These are phyloP conservation scores for Dunckerocampus dactyliophorus DNA, from an alignment of 2,113 vertebrate genomes.

Conservation along the genomic window DNA sequence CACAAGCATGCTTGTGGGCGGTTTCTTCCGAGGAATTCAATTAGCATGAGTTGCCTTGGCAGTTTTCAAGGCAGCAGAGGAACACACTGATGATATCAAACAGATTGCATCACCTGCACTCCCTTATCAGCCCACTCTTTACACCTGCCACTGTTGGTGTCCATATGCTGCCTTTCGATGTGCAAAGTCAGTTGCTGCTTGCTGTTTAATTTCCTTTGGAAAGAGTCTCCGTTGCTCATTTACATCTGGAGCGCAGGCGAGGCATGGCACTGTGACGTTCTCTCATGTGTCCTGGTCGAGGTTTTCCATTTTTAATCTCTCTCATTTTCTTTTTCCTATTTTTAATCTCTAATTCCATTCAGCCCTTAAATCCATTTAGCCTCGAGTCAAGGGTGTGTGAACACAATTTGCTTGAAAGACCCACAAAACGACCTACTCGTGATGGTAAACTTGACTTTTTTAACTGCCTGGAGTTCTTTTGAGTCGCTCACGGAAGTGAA, in stretches of 20 bases:
- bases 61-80: conserved; percentile 20
- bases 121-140: conserved; percentile 21
- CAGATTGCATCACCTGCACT: conserved; percentile 14
- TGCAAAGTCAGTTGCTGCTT: conserved; percentile 8
- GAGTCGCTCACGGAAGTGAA: no score
- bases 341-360: conserved; percentile 46
- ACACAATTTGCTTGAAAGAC: no score
- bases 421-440: no score
- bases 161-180: background rate
- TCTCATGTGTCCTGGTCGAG: conserved; percentile 32
- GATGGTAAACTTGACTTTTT: no score
- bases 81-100: conserved; percentile 3
- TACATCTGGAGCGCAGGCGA: conserved; percentile 33
- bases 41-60: conserved; percentile 48
- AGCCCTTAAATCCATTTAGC: conserved; percentile 47
- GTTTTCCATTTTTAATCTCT: conserved; percentile 48
- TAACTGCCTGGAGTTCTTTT: no score
- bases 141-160: conserved; percentile 24
- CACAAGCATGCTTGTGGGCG: conserved; percentile 8
- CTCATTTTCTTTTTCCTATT: background rate
- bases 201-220: conserved; percentile 35
- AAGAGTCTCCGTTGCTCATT: conserved; percentile 27
- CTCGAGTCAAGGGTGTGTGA: conserved; percentile 30
- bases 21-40: conserved; percentile 45
- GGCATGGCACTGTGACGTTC: background rate